These are phyloP conservation scores for Cyclina sinensis DNA, from an alignment of 1,140 invertebrate genomes.

Conservation along the genomic window DNA sequence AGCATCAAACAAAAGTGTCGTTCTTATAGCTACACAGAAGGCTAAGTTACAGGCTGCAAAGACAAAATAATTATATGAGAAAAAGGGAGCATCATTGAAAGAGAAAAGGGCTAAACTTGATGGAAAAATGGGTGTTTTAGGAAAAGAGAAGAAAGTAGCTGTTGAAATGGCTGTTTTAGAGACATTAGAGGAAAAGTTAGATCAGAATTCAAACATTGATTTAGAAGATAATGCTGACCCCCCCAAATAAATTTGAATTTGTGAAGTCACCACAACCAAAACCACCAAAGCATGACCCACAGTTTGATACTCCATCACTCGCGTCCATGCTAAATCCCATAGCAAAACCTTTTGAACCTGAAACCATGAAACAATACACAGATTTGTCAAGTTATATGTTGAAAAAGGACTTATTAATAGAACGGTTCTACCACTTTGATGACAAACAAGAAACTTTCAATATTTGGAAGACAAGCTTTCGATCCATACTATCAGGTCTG, in stretches of 20 bases:
- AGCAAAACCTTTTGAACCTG: neutral
- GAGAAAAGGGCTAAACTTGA: neutral
- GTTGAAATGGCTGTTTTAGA: neutral
- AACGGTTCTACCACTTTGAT: constrained; percentile 43
- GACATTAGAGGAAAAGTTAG: neutral
- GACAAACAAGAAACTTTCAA: constrained; percentile 37
- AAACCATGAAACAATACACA: neutral
- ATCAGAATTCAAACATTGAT: neutral
- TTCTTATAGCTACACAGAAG: neutral
- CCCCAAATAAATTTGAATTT: neutral
- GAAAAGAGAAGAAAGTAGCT: neutral
- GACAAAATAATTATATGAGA: neutral
- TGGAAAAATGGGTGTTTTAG: neutral
- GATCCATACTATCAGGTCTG: constrained; percentile 6
- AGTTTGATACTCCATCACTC: neutral
- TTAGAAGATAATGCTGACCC: neutral
- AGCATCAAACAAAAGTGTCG: neutral
- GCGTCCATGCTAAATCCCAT: neutral
- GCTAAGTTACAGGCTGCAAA: neutral
- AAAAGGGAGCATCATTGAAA: neutral
- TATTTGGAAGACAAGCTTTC: constrained; percentile 57
- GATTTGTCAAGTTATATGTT: constrained; percentile 59
- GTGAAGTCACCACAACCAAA: neutral
- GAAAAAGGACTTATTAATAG: constrained; percentile 56
- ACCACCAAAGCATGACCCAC: neutral